Conservation (phyloP, 2,113 vertebrate genomes). For the Eulemur rufifrons region DNA sequence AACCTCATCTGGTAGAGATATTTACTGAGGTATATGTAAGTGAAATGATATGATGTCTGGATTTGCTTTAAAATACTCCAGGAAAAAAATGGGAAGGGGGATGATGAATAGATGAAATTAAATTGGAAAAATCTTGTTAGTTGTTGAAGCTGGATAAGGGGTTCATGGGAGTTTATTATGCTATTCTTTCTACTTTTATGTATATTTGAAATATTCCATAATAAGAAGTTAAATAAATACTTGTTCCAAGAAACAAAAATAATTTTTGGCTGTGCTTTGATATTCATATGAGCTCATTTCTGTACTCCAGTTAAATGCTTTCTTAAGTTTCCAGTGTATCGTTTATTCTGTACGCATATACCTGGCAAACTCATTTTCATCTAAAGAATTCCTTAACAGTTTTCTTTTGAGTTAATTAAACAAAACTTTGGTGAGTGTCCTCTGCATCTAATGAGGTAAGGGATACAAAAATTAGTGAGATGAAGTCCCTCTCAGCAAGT, state of each 20-base stretch:
- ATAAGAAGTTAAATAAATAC: slow-evolving; percentile 60
- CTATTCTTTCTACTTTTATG: slow-evolving; percentile 36
- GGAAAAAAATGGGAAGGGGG: neutral
- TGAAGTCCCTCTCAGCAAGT: neutral
- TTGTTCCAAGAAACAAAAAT: slow-evolving; percentile 44
- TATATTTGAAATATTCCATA: slow-evolving; percentile 56
- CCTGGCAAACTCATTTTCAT: slow-evolving; percentile 1
- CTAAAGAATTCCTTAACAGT: slow-evolving; percentile 35
- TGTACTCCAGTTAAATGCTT: slow-evolving; percentile 12
- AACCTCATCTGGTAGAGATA: slow-evolving; percentile 31
- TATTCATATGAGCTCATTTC: slow-evolving; percentile 43
- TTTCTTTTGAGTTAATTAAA: slow-evolving; percentile 35
- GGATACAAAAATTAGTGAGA: neutral
- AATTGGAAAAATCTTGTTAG: neutral
- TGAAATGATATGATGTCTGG: slow-evolving; percentile 4
- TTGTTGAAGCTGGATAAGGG: slow-evolving; percentile 6
- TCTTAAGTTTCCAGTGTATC: slow-evolving; percentile 14
- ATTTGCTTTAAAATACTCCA: slow-evolving; percentile 45
- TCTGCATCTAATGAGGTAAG: neutral
- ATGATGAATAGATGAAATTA: slow-evolving; percentile 23
- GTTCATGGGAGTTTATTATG: slow-evolving; percentile 3
- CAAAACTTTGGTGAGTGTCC: neutral
- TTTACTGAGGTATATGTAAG: neutral
- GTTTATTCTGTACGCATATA: neutral
- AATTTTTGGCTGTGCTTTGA: neutral